Base-by-base conservation (phyloP, 2,797 vertebrate species). In the Monodelphis domestica region DNA sequence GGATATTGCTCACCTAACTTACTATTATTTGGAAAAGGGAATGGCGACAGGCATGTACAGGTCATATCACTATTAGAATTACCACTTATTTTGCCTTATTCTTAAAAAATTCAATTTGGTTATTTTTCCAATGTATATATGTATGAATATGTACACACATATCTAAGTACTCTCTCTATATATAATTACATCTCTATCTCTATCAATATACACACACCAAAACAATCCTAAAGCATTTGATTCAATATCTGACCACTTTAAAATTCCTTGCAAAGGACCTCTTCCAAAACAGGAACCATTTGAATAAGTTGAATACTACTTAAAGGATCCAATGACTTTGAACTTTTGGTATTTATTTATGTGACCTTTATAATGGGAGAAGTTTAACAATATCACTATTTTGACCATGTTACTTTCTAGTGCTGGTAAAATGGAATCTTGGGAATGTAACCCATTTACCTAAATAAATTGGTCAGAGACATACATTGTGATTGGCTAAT, bases 1-100 rank as follows among this genome's bases (percentile, higher is more conserved):
- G 93, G 93, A 78, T 84, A 54, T 63, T 78, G 45, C 14, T 92
- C 54, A n/a, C 89, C 89, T 90, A 96, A 95, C 95, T 92, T 94
- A 89, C 87, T 90, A 52, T 55, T 92, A 26, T 96, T 96, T 89
- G 21, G 87, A 89, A 93, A 93, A 88, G 50, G 89, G 59, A 96
- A 94, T 88, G 95, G 78, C 87, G 52, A 94, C 3, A 26, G 9
- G 21, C 21, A 45, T 78, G 38, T 78, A 24, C 21, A 45, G 38
- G 70, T 45, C 24, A 38, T 78, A 12, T 45, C 33, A 59, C 6
- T n/a, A 63, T n/a, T 63, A n/a, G 5, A n/a, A n/a, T 63, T n/a
- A 63, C 59, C n/a, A 11, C 38, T 84, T 90, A 53, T 89, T 84
- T 92, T 38, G 51, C 50, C 26, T 95, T 94, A 78, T 51, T 95